Conservation (phyloP, 2,797 vertebrate genomes). For the Acridotheres tristis region DNA sequence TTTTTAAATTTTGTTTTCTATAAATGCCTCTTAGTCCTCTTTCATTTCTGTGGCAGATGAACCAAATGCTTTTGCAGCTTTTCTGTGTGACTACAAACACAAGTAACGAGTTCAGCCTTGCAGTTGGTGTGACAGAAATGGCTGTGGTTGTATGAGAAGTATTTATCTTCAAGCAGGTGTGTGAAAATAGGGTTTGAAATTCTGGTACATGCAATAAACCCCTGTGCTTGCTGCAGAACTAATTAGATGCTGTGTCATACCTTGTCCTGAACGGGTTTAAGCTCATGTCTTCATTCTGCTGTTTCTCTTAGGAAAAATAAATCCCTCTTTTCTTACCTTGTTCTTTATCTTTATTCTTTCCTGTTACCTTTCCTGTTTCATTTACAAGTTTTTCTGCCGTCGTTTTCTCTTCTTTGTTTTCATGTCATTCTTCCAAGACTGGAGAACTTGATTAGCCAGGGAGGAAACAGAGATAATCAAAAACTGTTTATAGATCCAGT, state of each 20-base stretch:
- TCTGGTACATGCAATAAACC: not conserved
- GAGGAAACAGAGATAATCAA: not conserved
- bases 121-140: not conserved
- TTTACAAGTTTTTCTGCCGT: not conserved
- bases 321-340: not conserved
- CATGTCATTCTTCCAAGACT: fast-evolving
- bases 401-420: not conserved
- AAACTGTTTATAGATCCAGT: not conserved
- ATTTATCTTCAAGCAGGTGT: not conserved
- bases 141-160: not conserved
- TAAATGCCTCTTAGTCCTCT: not conserved
- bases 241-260: not conserved
- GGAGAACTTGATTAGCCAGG: not conserved
- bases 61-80: not conserved
- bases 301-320: not conserved
- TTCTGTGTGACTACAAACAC: not conserved
- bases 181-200: not conserved
- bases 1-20: not conserved
- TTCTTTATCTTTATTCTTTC: not conserved
- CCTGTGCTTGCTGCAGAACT: not conserved
- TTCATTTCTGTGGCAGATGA: not conserved
- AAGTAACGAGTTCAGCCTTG: not conserved
- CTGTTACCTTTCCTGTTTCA: not conserved
- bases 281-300: not conserved
- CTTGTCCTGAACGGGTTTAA: not conserved